Percentiles rank a stretch among this genome's conserved stretches.
Evolutionary conservation across 2,797 vertebrate genomes (phyloP).

Genomic region (Chrosomus eos): DNA sequence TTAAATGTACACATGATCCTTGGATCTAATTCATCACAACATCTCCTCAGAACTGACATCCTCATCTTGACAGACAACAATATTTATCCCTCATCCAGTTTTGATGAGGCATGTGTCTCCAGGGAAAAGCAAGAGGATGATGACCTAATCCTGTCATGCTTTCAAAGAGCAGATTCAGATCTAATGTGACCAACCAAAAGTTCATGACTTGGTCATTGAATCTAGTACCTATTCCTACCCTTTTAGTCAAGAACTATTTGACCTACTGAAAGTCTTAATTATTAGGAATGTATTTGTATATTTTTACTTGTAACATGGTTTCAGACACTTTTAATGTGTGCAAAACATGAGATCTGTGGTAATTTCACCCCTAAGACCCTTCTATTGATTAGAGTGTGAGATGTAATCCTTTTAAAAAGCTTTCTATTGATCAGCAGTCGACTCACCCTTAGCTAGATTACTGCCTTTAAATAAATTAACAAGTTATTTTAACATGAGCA

Average conservation of each 20-base stretch:
- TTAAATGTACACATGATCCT: background rate
- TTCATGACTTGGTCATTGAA: conserved; percentile 24
- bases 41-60: background rate
- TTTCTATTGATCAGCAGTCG: conserved; percentile 47
- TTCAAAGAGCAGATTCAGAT: conserved; percentile 28
- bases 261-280: background rate
- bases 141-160: conserved; percentile 44
- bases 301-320: background rate
- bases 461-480: conserved; percentile 46
- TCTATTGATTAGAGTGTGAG: conserved; percentile 62
- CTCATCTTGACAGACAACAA: conserved; percentile 2
- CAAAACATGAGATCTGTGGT: conserved; percentile 17
- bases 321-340: conserved; percentile 11
- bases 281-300: background rate
- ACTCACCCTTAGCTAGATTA: conserved; percentile 21
- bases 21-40: background rate
- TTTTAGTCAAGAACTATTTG: conserved; percentile 3
- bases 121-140: conserved; percentile 5
- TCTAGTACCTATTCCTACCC: conserved; percentile 9
- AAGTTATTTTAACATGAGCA: conserved; percentile 33
- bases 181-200: conserved; percentile 23
- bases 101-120: conserved; percentile 41
- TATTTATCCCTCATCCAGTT: conserved; percentile 38
- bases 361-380: conserved; percentile 5
- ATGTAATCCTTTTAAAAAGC: conserved; percentile 53